These are phyloP conservation scores for Bradypus variegatus DNA, from an alignment of 2,797 vertebrate species.

Conservation along the genomic window DNA sequence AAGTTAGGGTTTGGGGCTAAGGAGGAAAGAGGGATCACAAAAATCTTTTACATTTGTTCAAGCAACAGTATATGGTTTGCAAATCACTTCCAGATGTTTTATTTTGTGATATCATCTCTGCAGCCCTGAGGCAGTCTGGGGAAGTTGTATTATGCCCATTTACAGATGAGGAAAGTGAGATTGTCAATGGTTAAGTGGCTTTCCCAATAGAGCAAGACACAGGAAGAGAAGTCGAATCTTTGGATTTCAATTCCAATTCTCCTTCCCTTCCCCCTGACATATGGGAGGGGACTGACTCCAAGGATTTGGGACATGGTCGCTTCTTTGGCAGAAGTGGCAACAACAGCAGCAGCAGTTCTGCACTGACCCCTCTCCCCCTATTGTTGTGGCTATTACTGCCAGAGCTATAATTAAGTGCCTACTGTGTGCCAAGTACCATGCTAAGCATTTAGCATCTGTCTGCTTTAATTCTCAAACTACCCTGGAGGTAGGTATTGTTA, in stretches of 20 bases:
- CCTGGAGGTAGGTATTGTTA: neutral
- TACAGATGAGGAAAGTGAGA: neutral
- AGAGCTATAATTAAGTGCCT: neutral
- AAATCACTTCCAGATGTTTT: conserved; percentile 4
- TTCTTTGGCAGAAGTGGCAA: neutral
- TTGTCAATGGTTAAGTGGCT: neutral
- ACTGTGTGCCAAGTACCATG: fast-evolving
- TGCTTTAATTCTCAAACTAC: neutral
- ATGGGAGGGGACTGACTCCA: neutral
- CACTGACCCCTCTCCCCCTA: too few relatives aligned
- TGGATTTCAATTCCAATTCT: neutral
- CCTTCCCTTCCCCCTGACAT: neutral
- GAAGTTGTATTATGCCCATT: conserved; percentile 3
- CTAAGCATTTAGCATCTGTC: neutral
- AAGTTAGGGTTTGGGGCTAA: neutral
- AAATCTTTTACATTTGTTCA: neutral
- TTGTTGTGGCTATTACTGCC: neutral
- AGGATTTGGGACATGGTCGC: neutral
- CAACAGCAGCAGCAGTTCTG: neutral
- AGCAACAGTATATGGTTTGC: neutral
- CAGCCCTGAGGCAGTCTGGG: neutral
- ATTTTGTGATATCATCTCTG: neutral
- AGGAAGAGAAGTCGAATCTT: neutral
- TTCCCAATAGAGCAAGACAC: neutral
- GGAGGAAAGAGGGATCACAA: neutral